Evolutionary conservation across 1,140 invertebrate species (phyloP), one percentile per base, ranked within the genome.

Genomic region (Piezodorus guildinii): DNA sequence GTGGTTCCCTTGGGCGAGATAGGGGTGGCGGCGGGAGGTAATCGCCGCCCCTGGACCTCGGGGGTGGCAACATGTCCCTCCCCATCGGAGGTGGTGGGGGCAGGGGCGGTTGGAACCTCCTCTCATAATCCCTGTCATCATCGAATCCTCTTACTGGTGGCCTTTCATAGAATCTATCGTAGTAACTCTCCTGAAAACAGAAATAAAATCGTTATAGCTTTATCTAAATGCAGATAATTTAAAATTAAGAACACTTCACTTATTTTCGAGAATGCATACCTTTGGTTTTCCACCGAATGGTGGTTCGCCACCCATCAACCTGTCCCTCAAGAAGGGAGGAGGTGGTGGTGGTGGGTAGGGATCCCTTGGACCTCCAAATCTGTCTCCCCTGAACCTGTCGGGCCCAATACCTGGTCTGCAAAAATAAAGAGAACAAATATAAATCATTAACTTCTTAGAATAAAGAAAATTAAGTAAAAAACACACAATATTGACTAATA

Each of bases 271-370:
- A 19, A 45, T 19, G 1, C 14, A 19, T 64, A 62, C 59, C 65
- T 62, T 49, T 64, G 62, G 51, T 25, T 56, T 56, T 27, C 52
- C 52, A 25, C 17, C 52, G 17, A 56, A 56, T 5, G 52, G 52
- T 61, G 68, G 63, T 62, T 65, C 69, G 79, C 85, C 84, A 78
- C 85, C 85, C 85, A 90, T 88, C 76, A 91, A 84, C 75, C 88
- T 81, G 75, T 91, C 88, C 76, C 88, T 83, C 68, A 90, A 81
- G 81, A 90, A 90, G 67, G 74, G 74, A 73, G 88, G 87, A 72
- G 86, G 88, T 72, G 87, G 88, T 74, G 86, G 87, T 71, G 87
- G 87, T 70, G 84, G 85, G 76, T 90, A 90, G 65, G 87, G 86
- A 75, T 89, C 86, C 70, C 86, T 83, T 21, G 64, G 85, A 71